These are phyloP conservation scores for Tolmerus cingulatus DNA, from an alignment of 2,888 invertebrate species.

Conservation along the genomic window DNA sequence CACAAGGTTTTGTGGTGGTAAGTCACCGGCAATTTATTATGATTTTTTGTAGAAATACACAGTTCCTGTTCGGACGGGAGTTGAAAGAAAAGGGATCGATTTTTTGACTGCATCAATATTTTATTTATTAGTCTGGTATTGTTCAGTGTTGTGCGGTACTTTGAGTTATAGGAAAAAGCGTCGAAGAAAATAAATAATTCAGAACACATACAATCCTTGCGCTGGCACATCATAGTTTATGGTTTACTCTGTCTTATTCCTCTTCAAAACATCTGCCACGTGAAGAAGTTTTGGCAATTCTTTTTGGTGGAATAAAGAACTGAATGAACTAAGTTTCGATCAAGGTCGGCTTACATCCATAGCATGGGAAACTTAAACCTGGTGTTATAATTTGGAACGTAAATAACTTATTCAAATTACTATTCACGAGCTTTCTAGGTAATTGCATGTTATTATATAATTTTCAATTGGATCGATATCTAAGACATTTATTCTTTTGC, in stretches of 20 bases:
- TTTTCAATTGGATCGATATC: too few species aligned
- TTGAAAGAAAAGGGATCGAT: neutral
- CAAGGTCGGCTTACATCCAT: neutral
- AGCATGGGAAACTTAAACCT: neutral
- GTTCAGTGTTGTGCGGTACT: neutral
- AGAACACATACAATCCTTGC: neutral
- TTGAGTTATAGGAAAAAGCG: neutral
- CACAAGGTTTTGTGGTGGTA: neutral
- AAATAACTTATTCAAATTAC: too few species aligned
- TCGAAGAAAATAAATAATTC: constrained; percentile 9
- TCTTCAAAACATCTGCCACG: neutral
- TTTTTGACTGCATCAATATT: neutral
- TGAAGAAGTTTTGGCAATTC: neutral
- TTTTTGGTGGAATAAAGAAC: neutral
- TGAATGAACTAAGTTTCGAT: neutral
- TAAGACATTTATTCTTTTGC: too few species aligned
- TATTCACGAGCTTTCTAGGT: neutral
- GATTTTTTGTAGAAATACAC: neutral
- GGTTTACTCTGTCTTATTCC: neutral
- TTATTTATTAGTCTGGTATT: constrained; percentile 21
- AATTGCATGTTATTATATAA: too few species aligned
- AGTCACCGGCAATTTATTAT: neutral
- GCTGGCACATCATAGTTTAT: neutral
- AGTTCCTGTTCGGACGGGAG: neutral
- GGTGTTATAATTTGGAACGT: too few species aligned